A percentile compares a stretch with the other conserved stretches of the same genome.
These are phyloP conservation scores for Salvelinus alpinus DNA, from an alignment of 2,113 vertebrate species.

Conservation along the genomic window DNA sequence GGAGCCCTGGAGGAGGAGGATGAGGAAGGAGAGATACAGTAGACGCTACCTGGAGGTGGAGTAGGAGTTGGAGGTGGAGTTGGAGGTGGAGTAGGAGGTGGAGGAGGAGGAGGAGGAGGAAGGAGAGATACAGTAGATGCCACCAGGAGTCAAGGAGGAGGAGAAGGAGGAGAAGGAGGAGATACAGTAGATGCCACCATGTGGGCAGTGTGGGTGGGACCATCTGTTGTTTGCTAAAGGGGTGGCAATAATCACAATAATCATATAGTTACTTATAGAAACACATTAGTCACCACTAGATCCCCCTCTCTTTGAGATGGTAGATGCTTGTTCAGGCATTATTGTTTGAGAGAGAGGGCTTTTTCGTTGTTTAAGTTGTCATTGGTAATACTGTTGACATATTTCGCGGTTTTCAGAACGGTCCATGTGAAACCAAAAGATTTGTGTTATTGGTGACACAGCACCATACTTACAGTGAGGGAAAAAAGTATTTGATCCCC, in stretches of 20 bases:
- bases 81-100: too few species aligned
- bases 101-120: not conserved
- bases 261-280: not conserved
- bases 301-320: too few species aligned
- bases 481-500: too few species aligned
- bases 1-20: constrained; percentile 6
- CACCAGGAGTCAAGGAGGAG: not conserved
- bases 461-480: too few species aligned
- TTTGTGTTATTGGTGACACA: too few species aligned
- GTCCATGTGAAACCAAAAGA: not conserved
- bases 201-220: not conserved
- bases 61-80: not conserved
- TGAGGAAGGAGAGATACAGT: not conserved
- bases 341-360: not conserved
- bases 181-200: not conserved
- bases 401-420: not conserved
- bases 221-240: not conserved
- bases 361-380: not conserved
- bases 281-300: not conserved
- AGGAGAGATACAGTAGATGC: not conserved
- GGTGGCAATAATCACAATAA: not conserved
- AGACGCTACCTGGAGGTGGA: not conserved
- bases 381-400: not conserved
- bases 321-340: not conserved
- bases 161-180: not conserved